These are phyloP conservation scores for Mesorhabditis belari DNA, from an alignment of 2,888 invertebrate species.

Conservation along the genomic window DNA sequence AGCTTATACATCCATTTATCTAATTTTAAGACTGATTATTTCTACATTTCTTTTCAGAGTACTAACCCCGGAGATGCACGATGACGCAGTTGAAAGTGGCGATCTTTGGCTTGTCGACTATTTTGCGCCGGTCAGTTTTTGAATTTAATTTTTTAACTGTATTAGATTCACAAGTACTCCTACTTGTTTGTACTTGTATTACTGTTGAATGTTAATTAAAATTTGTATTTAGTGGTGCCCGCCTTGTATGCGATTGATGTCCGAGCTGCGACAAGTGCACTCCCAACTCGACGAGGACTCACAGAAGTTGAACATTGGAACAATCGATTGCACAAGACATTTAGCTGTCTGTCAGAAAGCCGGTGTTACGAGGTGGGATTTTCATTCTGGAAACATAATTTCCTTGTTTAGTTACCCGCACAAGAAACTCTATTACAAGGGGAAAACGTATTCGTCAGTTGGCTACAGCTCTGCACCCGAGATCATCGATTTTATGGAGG, in stretches of 20 bases:
- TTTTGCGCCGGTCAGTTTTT: constrained; percentile 64
- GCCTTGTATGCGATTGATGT: constrained; percentile 67
- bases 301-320: constrained; percentile 28
- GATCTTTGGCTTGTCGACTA: constrained; percentile 68
- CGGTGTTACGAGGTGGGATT: neutral
- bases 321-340: constrained; percentile 35
- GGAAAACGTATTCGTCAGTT: constrained; percentile 60
- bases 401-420: constrained; percentile 64
- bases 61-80: constrained; percentile 54
- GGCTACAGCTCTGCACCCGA: constrained; percentile 63
- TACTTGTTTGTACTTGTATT: neutral
- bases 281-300: constrained; percentile 49
- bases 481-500: constrained; percentile 66
- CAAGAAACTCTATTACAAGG: constrained; percentile 65
- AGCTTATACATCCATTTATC: too few species aligned
- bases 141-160: neutral
- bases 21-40: too few species aligned
- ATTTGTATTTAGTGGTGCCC: constrained; percentile 64
- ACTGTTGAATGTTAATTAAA: neutral
- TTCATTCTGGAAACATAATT: neutral
- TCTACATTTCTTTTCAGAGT: constrained; percentile 55
- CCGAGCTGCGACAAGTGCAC: constrained; percentile 67
- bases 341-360: neutral
- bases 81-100: constrained; percentile 40
- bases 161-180: neutral